Conservation (phyloP, 1,140 invertebrate genomes). For the Drosophila elegans region DNA sequence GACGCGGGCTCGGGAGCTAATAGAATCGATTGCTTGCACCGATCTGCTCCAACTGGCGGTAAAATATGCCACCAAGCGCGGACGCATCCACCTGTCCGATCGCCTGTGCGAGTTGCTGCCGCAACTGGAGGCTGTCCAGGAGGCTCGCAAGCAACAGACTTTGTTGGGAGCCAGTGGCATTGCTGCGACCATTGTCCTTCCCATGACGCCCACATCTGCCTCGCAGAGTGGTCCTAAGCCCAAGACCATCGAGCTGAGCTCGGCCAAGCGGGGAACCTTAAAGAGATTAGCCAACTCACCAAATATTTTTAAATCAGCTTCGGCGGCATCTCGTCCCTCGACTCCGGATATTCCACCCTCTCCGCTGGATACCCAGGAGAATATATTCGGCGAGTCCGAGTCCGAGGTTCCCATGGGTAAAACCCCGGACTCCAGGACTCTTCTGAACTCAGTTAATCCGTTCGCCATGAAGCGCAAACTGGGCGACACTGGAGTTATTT, state of each 20-base stretch:
- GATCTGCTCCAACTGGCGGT: constrained; percentile 93
- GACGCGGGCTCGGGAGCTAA: constrained; percentile 93
- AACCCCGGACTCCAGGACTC: constrained; percentile 45
- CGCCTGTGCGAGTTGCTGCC: constrained; percentile 86
- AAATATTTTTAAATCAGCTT: constrained; percentile 63
- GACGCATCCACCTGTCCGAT: constrained; percentile 91
- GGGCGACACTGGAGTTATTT: constrained; percentile 69
- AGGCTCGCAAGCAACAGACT: constrained; percentile 68
- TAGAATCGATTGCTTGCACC: constrained; percentile 91
- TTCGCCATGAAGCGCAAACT: constrained; percentile 80
- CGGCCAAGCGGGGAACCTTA: constrained; percentile 56
- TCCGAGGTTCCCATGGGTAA: constrained; percentile 43
- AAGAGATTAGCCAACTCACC: constrained; percentile 70
- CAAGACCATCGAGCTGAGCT: constrained; percentile 72
- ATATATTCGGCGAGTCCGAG: constrained; percentile 68
- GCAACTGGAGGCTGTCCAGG: constrained; percentile 76
- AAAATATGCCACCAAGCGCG: constrained; percentile 93
- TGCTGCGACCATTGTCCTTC: constrained; percentile 65
- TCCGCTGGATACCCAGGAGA: constrained; percentile 65
- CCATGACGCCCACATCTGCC: constrained; percentile 34
- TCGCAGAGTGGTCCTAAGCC: constrained; percentile 51
- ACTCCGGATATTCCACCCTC: constrained; percentile 47
- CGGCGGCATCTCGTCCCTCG: constrained; percentile 41
- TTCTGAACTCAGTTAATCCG: constrained; percentile 72
- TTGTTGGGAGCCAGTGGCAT: constrained; percentile 61